Evolutionary conservation across 2,113 vertebrate genomes (phyloP), one percentile per base, ranked within the genome.

Genomic region (Thryonomys swinderianus): DNA sequence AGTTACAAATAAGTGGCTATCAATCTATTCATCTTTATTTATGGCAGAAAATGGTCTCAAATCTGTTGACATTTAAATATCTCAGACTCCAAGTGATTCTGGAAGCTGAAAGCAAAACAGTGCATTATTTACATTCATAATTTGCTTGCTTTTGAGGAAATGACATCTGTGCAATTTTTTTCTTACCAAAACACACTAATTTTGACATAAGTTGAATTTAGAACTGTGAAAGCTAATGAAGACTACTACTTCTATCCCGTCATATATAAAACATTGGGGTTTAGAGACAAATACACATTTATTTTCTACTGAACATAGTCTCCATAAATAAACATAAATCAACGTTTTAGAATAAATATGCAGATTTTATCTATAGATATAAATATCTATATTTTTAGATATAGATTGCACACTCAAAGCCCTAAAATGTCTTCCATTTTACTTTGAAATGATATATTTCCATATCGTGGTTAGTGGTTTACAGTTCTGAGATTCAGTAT

Each of bases 91-190:
- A 94, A 93, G 61, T 84, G 93, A 94, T 96, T 96, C 67, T 95
- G 74, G 85, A 95, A 90, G 37, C 88, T 93, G 53, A 90, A 95
- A 94, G 40, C 51, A 86, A 97, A 97, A 95, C 91, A 96, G 27
- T 83, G 40, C 61, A 76, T 97, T 97, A 96, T 96, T 96, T 97
- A 89, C 93, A 96, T 89, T 84, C 82, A 89, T 96, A 96, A 88
- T 95, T 97, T 95, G 71, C 93, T 91, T 94, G 85, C 91, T 97
- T 97, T 96, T 95, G 92, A 96, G 88, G 93, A 94, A 95, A 94
- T 94, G 94, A 95, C 96, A 96, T 97, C 96, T 97, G 96, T 96
- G 78, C 71, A 91, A 42, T 37, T 94, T 94, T 73, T 97, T 94
- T 81, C 79, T 64, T 95, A 95, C 67, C 73, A 93, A 85, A 96